Evolutionary conservation across 2,888 invertebrate species (phyloP).

Genomic region (Pandemis heparana): DNA sequence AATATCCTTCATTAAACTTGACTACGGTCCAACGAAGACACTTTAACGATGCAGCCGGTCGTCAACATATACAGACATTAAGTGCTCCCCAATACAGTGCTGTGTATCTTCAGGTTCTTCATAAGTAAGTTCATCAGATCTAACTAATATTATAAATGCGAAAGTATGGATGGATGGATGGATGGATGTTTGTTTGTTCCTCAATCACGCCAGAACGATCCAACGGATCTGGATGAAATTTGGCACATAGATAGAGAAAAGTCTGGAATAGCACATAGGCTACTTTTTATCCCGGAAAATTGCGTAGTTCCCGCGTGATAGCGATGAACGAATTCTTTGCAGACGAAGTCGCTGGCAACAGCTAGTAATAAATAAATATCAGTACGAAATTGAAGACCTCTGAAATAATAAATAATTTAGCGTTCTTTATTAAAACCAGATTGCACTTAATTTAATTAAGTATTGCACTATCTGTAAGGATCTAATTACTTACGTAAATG

Average conservation of each 20-base stretch:
- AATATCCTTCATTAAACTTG: slow-evolving; percentile 87
- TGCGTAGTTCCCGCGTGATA: too few species aligned
- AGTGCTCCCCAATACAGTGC: slow-evolving; percentile 90
- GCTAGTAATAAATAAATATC: not conserved
- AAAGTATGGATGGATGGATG: too few species aligned
- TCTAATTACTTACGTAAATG: not conserved
- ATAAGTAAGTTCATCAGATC: slow-evolving; percentile 84
- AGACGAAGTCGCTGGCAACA: too few species aligned
- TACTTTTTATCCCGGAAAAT: too few species aligned
- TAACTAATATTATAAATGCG: too few species aligned
- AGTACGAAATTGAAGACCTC: not conserved
- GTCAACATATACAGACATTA: slow-evolving; percentile 89
- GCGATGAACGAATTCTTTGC: too few species aligned
- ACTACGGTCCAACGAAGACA: slow-evolving; percentile 90
- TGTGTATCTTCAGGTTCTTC: slow-evolving; percentile 87
- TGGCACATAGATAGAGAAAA: too few species aligned
- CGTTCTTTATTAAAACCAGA: not conserved
- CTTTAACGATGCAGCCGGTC: slow-evolving; percentile 91
- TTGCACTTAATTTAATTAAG: not conserved
- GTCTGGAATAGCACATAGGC: too few species aligned
- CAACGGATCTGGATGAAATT: too few species aligned
- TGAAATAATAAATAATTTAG: not conserved
- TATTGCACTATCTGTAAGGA: not conserved
- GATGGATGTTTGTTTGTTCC: too few species aligned
- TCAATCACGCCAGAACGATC: too few species aligned